Base-by-base conservation (phyloP, 2,797 vertebrate genomes). In the Anas georgica region DNA sequence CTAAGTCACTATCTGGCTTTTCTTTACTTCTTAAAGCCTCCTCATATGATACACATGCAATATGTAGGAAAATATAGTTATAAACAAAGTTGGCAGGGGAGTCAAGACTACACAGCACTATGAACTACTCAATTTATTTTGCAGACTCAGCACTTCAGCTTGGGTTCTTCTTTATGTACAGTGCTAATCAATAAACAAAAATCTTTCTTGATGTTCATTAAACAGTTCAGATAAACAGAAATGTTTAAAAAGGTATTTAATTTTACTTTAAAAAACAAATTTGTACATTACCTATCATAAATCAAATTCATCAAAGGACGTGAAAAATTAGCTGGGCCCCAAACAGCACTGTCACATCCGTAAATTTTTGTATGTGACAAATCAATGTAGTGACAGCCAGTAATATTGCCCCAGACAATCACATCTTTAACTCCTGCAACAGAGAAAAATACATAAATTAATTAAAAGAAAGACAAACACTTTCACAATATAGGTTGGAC, bases 381-480 rank as follows among this genome's bases (percentile, higher is more conserved):
- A 97, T 99, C 99, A 15, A 99, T 55, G 26, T 98, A 97, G 92
- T 97, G 98, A 80, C 86, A 96, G 41, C 98, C 98, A 64, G 98
- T 98, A 92, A 99, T 97, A 94, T 99, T 99, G 35, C 99, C 99
- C 99, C 99, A 99, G 52, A 99, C 94, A 2, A 98, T 98, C 39
- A 99, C 97, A 12, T 98, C 97, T 95, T 96, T 98, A 63, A 99
- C 91, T 82, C 98, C 99, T 99, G 68, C n/a, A 88, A 94, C 35
- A 94, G 88, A 96, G 50, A 62, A 92, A 90, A 92, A 89, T 39
- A 67, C 31, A 67, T 22, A 66, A 17, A 80, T 79, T 72, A 93
- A 60, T 17, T 29, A 96, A 67, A 20, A 72, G n/a, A 64, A 66
- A 52, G 60, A 84, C 37, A 48, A 75, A 81, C 6, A 52, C 17